Percentiles rank a stretch among this genome's conserved stretches.
Conservation (phyloP, 1,140 invertebrate species). For the Drosophila parabipectinata region DNA sequence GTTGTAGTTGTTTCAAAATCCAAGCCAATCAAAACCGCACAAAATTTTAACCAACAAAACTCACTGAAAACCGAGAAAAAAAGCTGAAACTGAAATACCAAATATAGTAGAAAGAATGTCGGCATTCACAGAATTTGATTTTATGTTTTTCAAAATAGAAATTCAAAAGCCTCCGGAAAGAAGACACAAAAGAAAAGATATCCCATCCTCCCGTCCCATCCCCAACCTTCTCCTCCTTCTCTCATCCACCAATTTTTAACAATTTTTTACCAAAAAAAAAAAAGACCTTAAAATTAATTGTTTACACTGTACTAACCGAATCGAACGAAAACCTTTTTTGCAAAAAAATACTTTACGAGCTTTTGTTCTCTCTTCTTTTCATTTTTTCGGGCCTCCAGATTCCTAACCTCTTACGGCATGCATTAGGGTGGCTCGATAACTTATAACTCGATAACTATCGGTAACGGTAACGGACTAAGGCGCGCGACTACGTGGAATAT, state of each 20-base stretch:
- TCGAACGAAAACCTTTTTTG: slow-evolving; percentile 21
- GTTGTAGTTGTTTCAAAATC: slow-evolving; percentile 20
- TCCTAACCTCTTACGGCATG: slow-evolving; percentile 35
- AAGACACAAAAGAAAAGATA: background rate
- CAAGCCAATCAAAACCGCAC: slow-evolving; percentile 16
- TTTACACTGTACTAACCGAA: slow-evolving; percentile 26
- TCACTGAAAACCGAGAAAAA: slow-evolving; percentile 3
- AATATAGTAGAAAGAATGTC: slow-evolving; percentile 5
- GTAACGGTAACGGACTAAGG: slow-evolving; percentile 24
- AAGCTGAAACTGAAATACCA: background rate
- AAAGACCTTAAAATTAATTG: slow-evolving; percentile 2
- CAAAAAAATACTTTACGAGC: slow-evolving; percentile 31
- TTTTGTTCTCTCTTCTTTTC: slow-evolving; percentile 35
- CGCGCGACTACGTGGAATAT: slow-evolving; percentile 30
- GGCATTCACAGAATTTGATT: slow-evolving; percentile 16
- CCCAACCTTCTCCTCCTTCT: background rate
- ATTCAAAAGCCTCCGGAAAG: background rate
- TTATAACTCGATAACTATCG: background rate
- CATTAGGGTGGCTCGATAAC: slow-evolving; percentile 24
- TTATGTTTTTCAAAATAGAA: slow-evolving; percentile 71
- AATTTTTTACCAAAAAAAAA: slow-evolving; percentile 1
- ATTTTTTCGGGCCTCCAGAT: slow-evolving; percentile 38
- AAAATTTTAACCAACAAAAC: background rate
- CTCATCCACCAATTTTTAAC: background rate
- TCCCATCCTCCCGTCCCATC: slow-evolving; percentile 3